Conservation (phyloP, 2,113 vertebrate species). For the Dermatemys mawii region DNA sequence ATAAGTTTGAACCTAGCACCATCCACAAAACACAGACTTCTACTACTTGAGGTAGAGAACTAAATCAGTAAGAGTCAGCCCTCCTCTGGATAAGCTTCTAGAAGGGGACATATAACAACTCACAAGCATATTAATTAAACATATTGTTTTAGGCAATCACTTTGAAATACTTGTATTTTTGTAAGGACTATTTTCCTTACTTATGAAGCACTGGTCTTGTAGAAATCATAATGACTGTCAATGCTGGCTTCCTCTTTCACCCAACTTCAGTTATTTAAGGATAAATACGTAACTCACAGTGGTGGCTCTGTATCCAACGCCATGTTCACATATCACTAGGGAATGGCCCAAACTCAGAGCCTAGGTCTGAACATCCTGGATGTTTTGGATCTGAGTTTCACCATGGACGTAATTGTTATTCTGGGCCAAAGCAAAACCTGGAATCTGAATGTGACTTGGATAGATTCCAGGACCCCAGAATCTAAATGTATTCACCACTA, state of each 20-base stretch:
- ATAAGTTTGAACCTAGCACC: not conserved
- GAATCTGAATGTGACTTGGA: not conserved
- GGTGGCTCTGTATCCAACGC: not conserved
- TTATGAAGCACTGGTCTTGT: not conserved
- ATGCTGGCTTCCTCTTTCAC: not conserved
- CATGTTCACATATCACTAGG: not conserved
- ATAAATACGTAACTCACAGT: not conserved
- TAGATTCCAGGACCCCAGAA: not conserved
- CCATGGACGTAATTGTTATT: not conserved
- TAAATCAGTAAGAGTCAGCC: not conserved
- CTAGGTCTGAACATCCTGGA: not conserved
- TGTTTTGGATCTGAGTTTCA: not conserved
- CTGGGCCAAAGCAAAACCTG: not conserved
- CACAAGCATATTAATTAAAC: not conserved
- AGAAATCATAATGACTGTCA: not conserved
- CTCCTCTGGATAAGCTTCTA: not conserved
- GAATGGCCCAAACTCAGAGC: rapidly evolving
- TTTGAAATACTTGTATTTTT: not conserved
- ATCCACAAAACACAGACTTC: not conserved
- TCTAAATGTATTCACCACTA: not conserved
- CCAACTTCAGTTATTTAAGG: not conserved
- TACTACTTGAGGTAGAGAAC: not conserved
- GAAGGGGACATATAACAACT: not conserved
- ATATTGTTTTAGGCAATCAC: not conserved
- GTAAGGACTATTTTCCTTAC: not conserved